phyloP scores from a whole-genome alignment of 1,140 invertebrate genomes.

The Papilio xuthus region DNA sequence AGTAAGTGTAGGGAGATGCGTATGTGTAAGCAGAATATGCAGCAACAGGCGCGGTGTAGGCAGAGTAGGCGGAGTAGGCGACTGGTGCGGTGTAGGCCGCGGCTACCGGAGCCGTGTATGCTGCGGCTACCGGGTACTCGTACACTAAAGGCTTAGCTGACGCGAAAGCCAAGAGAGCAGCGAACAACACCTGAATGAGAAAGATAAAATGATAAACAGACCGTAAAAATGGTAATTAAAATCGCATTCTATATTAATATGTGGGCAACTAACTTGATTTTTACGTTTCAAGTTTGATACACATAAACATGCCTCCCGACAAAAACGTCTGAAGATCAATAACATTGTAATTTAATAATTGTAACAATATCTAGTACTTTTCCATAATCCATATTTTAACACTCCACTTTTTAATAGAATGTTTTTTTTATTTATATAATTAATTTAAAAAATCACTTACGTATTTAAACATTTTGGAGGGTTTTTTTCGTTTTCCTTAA shows the following conservation, averaged over 20 bases:
- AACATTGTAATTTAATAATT: too few relatives aligned
- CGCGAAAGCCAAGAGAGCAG: constrained; percentile 77
- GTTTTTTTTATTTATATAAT: too few relatives aligned
- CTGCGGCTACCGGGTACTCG: constrained; percentile 62
- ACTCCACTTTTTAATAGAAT: too few relatives aligned
- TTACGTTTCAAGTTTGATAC: too few relatives aligned
- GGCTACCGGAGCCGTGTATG: constrained; percentile 64
- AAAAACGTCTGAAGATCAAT: too few relatives aligned
- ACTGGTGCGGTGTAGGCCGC: constrained; percentile 69
- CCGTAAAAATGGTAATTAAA: constrained; percentile 10
- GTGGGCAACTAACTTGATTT: not conserved
- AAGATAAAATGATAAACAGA: not conserved
- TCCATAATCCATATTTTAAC: too few relatives aligned
- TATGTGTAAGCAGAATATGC: constrained; percentile 48
- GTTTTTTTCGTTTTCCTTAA: constrained; percentile 35
- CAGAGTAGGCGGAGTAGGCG: constrained; percentile 59
- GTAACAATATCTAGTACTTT: too few relatives aligned
- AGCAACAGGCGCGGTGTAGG: constrained; percentile 15
- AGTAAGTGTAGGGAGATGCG: constrained; percentile 61
- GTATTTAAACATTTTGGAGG: constrained; percentile 76
- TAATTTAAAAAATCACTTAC: constrained; percentile 59
- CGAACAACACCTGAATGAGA: constrained; percentile 77
- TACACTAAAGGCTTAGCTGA: constrained; percentile 78
- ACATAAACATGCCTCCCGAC: too few relatives aligned
- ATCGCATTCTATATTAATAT: not conserved